Evolutionary conservation across 2,113 vertebrate genomes (phyloP).

Genomic region (Gambusia affinis): DNA sequence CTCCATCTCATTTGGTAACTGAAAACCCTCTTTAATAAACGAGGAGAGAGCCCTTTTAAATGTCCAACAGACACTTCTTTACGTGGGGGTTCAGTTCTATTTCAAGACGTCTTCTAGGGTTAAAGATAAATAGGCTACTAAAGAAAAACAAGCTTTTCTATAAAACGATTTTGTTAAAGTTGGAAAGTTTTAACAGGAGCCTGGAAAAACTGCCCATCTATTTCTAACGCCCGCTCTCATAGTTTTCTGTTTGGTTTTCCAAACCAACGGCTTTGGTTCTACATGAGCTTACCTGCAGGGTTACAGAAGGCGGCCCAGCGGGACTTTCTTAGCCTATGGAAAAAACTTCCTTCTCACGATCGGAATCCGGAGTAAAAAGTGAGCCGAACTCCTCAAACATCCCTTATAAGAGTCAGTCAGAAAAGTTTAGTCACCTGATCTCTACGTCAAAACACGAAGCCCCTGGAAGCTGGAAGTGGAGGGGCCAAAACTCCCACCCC

Average conservation of each 20-base stretch:
- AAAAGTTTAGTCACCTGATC: conserved; percentile 74
- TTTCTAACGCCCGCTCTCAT: not conserved
- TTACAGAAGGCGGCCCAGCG: conserved; percentile 42
- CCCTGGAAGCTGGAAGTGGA: not conserved
- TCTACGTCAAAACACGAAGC: conserved; percentile 66
- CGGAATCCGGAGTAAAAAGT: conserved; percentile 61
- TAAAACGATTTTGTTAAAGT: no score
- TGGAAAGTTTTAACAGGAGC: no score
- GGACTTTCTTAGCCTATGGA: conserved; percentile 49
- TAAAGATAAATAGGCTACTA: no score
- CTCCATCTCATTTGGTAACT: no score
- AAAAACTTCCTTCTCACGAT: conserved; percentile 55
- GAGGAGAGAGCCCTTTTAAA: no score
- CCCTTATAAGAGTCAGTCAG: conserved; percentile 70
- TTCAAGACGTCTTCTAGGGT: no score
- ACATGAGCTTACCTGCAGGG: conserved; percentile 1
- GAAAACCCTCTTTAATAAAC: no score
- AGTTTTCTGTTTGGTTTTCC: no score
- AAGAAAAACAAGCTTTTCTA: no score
- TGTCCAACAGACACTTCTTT: no score
- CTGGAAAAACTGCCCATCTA: not conserved
- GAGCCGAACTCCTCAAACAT: conserved; percentile 75
- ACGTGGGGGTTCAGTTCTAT: no score
- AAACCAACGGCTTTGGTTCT: not conserved
- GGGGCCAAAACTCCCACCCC: not conserved